Evolutionary conservation across 1,140 invertebrate genomes (phyloP).

Genomic region (Drosophila asahinai): DNA sequence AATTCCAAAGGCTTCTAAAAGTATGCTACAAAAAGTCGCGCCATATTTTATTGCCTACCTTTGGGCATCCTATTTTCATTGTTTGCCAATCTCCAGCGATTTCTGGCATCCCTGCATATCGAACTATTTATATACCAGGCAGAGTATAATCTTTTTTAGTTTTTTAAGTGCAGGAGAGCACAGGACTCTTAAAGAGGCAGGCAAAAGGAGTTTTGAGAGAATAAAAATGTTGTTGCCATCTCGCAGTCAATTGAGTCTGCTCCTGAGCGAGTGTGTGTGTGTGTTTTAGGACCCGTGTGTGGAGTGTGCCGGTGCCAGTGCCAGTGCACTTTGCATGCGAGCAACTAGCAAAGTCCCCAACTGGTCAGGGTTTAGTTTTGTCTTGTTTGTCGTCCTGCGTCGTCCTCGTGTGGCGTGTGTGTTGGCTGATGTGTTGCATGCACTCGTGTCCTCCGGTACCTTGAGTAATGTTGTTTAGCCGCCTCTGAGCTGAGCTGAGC

Average conservation of each 20-base stretch:
- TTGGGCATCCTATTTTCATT: background rate
- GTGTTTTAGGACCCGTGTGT: background rate
- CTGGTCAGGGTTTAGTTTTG: slow-evolving; percentile 50
- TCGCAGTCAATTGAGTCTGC: slow-evolving; percentile 56
- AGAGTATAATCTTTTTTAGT: too few species aligned
- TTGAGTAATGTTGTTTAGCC: slow-evolving; percentile 58
- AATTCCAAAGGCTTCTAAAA: background rate
- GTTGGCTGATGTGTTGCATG: slow-evolving; percentile 37
- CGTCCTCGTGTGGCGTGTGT: slow-evolving; percentile 17
- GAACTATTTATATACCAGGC: background rate
- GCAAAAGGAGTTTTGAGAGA: slow-evolving; percentile 19
- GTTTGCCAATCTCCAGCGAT: background rate
- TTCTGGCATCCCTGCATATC: background rate
- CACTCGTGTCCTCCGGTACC: slow-evolving; percentile 28
- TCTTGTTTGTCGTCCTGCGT: slow-evolving; percentile 31
- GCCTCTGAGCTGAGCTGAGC: slow-evolving; percentile 22
- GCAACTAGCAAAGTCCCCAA: slow-evolving; percentile 47
- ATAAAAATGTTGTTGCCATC: slow-evolving; percentile 51
- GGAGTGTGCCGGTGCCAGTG: slow-evolving; percentile 10
- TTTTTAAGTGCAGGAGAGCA: background rate
- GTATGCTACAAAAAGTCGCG: background rate
- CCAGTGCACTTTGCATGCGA: slow-evolving; percentile 47
- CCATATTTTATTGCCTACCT: background rate
- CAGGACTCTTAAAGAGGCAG: slow-evolving; percentile 1
- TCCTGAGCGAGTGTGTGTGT: slow-evolving; percentile 1